These are phyloP conservation scores for Leucopsar rothschildi DNA, from an alignment of 2,113 vertebrate species.

Conservation along the genomic window DNA sequence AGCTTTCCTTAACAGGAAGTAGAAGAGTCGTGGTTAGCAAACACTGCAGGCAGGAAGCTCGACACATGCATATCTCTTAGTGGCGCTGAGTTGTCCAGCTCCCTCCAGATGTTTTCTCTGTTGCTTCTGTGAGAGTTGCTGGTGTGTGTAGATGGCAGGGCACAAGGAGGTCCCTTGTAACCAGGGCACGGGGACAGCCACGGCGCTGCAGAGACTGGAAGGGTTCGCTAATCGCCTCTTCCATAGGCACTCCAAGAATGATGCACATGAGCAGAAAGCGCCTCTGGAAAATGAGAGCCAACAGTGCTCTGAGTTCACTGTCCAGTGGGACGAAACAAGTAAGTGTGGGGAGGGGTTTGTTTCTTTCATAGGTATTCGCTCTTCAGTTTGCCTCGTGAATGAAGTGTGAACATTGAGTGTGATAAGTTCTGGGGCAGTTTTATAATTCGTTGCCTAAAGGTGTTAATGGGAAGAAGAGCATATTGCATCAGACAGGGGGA, in stretches of 20 bases:
- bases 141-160: slow-evolving; percentile 80
- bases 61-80: slow-evolving; percentile 64
- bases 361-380: not conserved
- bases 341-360: slow-evolving; percentile 67
- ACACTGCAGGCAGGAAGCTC: slow-evolving; percentile 86
- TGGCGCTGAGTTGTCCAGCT: slow-evolving; percentile 61
- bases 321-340: slow-evolving; percentile 87
- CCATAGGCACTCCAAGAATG: slow-evolving; percentile 80
- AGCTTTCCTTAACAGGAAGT: slow-evolving; percentile 78
- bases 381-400: not conserved
- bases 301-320: slow-evolving; percentile 79
- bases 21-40: slow-evolving; percentile 72
- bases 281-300: slow-evolving; percentile 79
- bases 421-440: not conserved
- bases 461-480: not conserved
- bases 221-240: slow-evolving; percentile 87
- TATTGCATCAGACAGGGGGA: not conserved
- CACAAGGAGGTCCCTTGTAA: slow-evolving; percentile 76
- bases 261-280: slow-evolving; percentile 75
- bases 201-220: slow-evolving; percentile 83
- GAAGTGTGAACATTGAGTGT: not conserved
- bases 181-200: slow-evolving; percentile 68
- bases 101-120: slow-evolving; percentile 48
- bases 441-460: not conserved
- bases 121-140: not conserved